A percentile compares a stretch with the other conserved stretches of the same genome.
These are phyloP conservation scores for Drosophila kepulauana DNA, from an alignment of 1,140 invertebrate genomes.

Conservation along the genomic window DNA sequence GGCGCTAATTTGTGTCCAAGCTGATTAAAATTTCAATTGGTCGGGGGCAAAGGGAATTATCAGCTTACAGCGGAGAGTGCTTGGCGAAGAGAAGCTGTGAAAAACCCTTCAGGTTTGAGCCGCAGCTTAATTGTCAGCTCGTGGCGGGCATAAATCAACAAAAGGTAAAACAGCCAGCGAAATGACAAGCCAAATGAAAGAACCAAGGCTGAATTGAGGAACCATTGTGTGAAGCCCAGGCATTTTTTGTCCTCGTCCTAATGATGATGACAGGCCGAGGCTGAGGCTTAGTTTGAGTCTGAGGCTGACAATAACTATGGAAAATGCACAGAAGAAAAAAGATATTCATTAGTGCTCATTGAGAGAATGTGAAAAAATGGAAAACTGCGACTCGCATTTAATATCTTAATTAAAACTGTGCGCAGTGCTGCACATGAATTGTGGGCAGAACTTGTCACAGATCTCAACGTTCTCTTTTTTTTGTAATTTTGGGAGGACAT, in stretches of 20 bases:
- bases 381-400: conserved; percentile 56
- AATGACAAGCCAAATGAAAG: conserved; percentile 56
- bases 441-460: conserved; percentile 27
- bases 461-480: background rate
- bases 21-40: conserved; percentile 78
- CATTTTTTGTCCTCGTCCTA: conserved; percentile 39
- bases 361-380: conserved; percentile 19
- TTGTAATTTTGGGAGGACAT: conserved; percentile 14
- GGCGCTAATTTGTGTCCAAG: conserved; percentile 74
- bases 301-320: conserved; percentile 52
- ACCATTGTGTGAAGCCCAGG: conserved; percentile 50
- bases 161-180: conserved; percentile 62
- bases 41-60: background rate
- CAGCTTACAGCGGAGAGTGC: no score
- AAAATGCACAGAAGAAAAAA: conserved; percentile 35
- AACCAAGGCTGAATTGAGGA: conserved; percentile 18
- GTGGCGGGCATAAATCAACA: conserved; percentile 51
- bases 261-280: conserved; percentile 59
- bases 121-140: conserved; percentile 68
- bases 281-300: background rate
- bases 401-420: conserved; percentile 75
- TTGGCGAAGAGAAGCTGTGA: background rate
- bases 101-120: conserved; percentile 35
- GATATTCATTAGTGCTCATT: conserved; percentile 63
- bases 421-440: conserved; percentile 55